These are phyloP conservation scores for Prorops nasuta DNA, from an alignment of 1,140 invertebrate genomes.

Conservation along the genomic window DNA sequence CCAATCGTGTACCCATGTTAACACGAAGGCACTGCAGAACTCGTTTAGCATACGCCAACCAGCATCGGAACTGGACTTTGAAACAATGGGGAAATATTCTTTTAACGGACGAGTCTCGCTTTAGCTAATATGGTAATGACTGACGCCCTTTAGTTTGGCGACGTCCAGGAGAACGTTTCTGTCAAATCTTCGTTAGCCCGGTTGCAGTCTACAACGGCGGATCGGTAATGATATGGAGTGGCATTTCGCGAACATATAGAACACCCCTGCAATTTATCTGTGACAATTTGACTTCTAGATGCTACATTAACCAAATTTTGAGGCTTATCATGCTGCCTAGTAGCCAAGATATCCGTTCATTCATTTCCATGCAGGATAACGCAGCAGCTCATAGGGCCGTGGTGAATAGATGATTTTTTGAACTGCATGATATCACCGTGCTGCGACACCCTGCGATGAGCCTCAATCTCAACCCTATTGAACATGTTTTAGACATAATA, in stretches of 20 bases:
- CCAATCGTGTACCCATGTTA: slow-evolving; percentile 12
- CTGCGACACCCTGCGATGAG: slow-evolving; percentile 1
- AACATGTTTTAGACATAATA: slow-evolving; percentile 3
- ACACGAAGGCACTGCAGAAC: slow-evolving; percentile 6
- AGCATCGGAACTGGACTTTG: slow-evolving; percentile 11
- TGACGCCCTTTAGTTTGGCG: slow-evolving; percentile 25
- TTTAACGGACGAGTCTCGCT: slow-evolving; percentile 16
- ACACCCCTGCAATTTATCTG: slow-evolving; percentile 18
- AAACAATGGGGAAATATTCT: slow-evolving; percentile 16
- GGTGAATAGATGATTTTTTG: slow-evolving; percentile 5
- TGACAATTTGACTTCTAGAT: slow-evolving; percentile 19
- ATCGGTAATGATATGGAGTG: slow-evolving; percentile 36
- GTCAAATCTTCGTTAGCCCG: slow-evolving; percentile 27
- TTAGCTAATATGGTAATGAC: slow-evolving; percentile 12
- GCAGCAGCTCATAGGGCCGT: slow-evolving; percentile 32
- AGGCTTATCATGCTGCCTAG: slow-evolving; percentile 27
- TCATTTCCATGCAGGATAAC: slow-evolving; percentile 44
- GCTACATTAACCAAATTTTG: slow-evolving; percentile 33
- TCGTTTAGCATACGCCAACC: slow-evolving; percentile 9
- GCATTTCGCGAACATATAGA: slow-evolving; percentile 25
- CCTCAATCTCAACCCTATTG: slow-evolving; percentile 1
- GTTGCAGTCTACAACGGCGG: slow-evolving; percentile 28
- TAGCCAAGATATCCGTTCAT: slow-evolving; percentile 24
- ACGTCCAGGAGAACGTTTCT: slow-evolving; percentile 27
- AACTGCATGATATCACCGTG: slow-evolving; percentile 2